Percentiles rank a stretch among this genome's conserved stretches.
Conservation (phyloP, 2,888 invertebrate species). For the Pollenia labialis region DNA sequence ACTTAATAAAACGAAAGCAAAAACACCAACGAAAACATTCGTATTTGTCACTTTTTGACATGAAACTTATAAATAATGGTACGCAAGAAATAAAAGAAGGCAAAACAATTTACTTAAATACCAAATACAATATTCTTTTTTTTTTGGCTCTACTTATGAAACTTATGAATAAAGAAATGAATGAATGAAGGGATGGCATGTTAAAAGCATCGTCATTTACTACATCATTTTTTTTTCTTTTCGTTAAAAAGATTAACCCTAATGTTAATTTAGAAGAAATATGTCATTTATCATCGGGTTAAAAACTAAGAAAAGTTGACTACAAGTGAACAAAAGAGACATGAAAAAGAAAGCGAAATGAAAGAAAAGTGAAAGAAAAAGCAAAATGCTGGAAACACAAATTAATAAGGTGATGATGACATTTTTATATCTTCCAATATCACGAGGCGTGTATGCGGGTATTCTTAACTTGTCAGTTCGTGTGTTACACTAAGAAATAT, state of each 20-base stretch:
- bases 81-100: conserved; percentile 12
- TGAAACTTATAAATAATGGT: conserved; percentile 66
- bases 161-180: conserved; percentile 23
- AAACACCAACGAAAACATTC: conserved; percentile 59
- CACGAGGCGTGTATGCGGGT: no score
- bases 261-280: conserved; percentile 51
- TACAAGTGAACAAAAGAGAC: not conserved
- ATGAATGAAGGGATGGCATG: conserved; percentile 64
- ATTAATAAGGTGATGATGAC: conserved; percentile 17
- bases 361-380: not conserved
- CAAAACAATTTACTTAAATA: conserved; percentile 7
- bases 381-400: not conserved
- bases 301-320: conserved; percentile 26
- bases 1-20: conserved; percentile 32
- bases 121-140: not conserved
- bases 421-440: not conserved
- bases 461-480: no score
- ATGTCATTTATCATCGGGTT: conserved; percentile 67
- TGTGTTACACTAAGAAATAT: no score
- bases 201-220: conserved; percentile 67
- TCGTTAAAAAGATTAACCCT: conserved; percentile 61
- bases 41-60: conserved; percentile 70
- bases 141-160: conserved; percentile 16
- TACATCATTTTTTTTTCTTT: conserved; percentile 48
- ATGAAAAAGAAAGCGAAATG: conserved; percentile 19